A percentile compares a stretch with the other conserved stretches of the same genome.
phyloP scores from a whole-genome alignment of 92 coral and sea anemone genomes.

The Nematostella vectensis region DNA sequence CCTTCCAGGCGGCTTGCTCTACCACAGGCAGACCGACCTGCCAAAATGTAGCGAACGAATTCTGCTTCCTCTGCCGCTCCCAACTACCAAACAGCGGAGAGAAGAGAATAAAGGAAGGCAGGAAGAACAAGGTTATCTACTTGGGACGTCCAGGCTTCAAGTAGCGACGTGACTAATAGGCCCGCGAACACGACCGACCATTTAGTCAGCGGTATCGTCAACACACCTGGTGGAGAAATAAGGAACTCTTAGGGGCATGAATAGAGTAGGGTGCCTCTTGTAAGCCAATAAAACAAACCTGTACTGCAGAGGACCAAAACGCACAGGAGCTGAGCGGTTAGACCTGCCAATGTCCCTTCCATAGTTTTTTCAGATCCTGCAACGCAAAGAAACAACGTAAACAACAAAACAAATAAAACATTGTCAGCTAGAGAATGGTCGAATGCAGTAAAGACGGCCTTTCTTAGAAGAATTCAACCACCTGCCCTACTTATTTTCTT shows the following conservation, averaged over 20 bases:
- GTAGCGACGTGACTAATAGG: slow-evolving; percentile 48
- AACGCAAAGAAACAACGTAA: too few species aligned
- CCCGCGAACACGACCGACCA: slow-evolving; percentile 42
- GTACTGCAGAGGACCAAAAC: slow-evolving; percentile 30
- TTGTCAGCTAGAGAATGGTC: too few species aligned
- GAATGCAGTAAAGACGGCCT: too few species aligned
- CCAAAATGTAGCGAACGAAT: too few species aligned
- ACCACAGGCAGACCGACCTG: too few species aligned
- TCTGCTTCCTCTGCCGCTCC: too few species aligned
- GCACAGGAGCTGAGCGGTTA: slow-evolving; percentile 45
- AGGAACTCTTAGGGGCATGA: neutral
- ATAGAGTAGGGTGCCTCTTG: neutral
- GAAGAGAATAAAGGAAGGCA: slow-evolving; percentile 55
- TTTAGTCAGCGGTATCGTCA: slow-evolving; percentile 19
- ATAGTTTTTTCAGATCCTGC: slow-evolving; percentile 72
- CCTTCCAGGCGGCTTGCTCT: too few species aligned
- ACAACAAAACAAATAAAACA: too few species aligned
- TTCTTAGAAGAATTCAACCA: too few species aligned
- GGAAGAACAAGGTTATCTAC: slow-evolving; percentile 87
- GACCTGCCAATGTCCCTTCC: slow-evolving; percentile 83
- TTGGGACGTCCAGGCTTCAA: slow-evolving; percentile 92
- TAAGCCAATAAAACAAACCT: slow-evolving; percentile 23
- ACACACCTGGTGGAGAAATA: slow-evolving; percentile 27
- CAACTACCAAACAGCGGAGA: slow-evolving; percentile 18
- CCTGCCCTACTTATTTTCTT: too few species aligned